Evolutionary conservation across 2,797 vertebrate species (phyloP).

Genomic region (Muscicapa comitata): DNA sequence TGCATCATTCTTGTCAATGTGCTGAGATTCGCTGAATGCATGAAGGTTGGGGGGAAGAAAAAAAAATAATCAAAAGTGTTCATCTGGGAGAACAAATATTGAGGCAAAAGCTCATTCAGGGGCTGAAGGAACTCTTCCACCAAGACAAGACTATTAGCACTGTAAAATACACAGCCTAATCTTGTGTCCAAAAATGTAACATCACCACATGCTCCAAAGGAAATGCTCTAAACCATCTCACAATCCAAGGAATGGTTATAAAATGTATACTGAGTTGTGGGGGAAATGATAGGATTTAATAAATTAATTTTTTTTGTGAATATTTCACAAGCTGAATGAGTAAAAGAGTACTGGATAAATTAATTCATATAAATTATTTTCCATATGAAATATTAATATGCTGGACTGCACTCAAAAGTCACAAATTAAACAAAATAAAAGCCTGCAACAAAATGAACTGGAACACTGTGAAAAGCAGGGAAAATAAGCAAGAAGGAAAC

Average conservation of each 20-base stretch:
- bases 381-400: neutral
- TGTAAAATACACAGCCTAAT: neutral
- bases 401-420: neutral
- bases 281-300: rapidly evolving
- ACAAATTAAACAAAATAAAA: neutral
- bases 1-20: slow-evolving; percentile 22
- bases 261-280: neutral
- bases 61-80: neutral
- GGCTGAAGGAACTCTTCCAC: neutral
- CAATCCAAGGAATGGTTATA: neutral
- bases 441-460: neutral
- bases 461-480: neutral
- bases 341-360: neutral
- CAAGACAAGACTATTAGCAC: neutral
- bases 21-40: neutral
- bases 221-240: neutral
- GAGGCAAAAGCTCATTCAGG: neutral
- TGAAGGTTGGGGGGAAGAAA: neutral
- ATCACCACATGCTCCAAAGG: neutral
- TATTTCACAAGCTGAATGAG: neutral
- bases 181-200: neutral
- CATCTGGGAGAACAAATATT: neutral
- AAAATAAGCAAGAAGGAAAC: neutral
- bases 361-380: neutral
- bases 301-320: neutral